Evolutionary conservation across 2,113 vertebrate species (phyloP).

Genomic region (Archilochus colubris): DNA sequence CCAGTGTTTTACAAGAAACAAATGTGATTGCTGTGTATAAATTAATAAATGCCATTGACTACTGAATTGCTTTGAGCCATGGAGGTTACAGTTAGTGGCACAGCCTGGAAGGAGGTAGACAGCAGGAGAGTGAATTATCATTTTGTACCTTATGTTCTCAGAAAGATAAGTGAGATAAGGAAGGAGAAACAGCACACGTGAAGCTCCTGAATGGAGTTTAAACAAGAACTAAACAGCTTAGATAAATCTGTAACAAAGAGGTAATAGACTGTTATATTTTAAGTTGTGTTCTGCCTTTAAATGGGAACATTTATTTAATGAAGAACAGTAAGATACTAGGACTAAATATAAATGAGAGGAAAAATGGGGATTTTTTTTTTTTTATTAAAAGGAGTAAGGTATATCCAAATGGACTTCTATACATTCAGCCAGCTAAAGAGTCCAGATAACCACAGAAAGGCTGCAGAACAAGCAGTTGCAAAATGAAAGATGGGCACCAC

Average conservation of each 20-base stretch:
- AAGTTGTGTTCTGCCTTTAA: constrained; percentile 39
- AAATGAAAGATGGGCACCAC: background rate
- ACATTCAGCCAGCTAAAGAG: background rate
- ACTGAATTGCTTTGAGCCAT: background rate
- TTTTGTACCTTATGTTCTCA: constrained; percentile 38
- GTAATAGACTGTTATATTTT: constrained; percentile 41
- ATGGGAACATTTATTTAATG: constrained; percentile 37
- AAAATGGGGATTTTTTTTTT: background rate
- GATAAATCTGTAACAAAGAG: constrained; percentile 44
- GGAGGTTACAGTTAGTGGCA: background rate
- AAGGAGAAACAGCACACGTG: background rate
- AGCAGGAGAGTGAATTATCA: constrained; percentile 11
- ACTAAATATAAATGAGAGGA: constrained; percentile 20
- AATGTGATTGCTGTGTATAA: background rate
- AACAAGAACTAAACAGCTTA: constrained; percentile 19
- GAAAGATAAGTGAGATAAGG: constrained; percentile 46
- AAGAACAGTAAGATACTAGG: background rate
- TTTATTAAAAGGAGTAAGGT: background rate
- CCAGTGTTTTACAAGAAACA: background rate
- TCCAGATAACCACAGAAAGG: background rate
- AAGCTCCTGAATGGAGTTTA: constrained; percentile 15
- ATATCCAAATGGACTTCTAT: background rate
- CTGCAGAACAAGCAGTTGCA: background rate
- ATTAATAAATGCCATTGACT: constrained; percentile 22
- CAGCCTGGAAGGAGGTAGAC: constrained; percentile 15